These are phyloP conservation scores for human (Homo sapiens) DNA, from an alignment of 2,113 vertebrate species.

Conservation along the genomic window DNA sequence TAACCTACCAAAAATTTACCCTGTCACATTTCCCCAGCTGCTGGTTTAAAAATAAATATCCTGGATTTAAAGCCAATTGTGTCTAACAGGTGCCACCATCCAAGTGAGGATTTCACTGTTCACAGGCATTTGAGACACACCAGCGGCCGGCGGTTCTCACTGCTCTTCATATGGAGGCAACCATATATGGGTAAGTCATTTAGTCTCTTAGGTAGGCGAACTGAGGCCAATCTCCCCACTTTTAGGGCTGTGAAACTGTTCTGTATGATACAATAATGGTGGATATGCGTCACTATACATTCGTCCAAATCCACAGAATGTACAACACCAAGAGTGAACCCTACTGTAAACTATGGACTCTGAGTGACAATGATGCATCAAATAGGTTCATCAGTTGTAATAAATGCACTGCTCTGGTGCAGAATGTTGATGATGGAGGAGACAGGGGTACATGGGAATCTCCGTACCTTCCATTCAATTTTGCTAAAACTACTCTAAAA, in stretches of 20 bases:
- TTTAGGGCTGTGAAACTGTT: neutral
- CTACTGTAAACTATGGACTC: neutral
- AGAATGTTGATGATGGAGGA: neutral
- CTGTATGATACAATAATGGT: neutral
- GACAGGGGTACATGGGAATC: neutral
- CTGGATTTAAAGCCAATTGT: neutral
- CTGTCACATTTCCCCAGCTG: neutral
- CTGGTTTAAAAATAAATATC: slow-evolving; percentile 28
- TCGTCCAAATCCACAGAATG: neutral
- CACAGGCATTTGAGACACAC: neutral
- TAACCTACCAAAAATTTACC: neutral
- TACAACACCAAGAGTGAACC: neutral
- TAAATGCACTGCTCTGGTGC: neutral
- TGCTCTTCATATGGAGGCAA: neutral
- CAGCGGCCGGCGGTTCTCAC: neutral
- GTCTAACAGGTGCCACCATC: neutral
- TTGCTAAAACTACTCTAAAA: neutral
- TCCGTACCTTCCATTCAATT: neutral
- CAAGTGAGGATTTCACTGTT: neutral
- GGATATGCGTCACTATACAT: neutral
- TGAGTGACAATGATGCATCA: neutral
- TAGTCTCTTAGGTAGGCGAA: neutral
- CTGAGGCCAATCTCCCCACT: neutral
- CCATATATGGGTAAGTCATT: neutral
- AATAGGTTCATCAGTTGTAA: neutral